A percentile compares a stretch with the other conserved stretches of the same genome.
Evolutionary conservation across 2,888 invertebrate species (phyloP).

Genomic region (Drosophila acutilabella): DNA sequence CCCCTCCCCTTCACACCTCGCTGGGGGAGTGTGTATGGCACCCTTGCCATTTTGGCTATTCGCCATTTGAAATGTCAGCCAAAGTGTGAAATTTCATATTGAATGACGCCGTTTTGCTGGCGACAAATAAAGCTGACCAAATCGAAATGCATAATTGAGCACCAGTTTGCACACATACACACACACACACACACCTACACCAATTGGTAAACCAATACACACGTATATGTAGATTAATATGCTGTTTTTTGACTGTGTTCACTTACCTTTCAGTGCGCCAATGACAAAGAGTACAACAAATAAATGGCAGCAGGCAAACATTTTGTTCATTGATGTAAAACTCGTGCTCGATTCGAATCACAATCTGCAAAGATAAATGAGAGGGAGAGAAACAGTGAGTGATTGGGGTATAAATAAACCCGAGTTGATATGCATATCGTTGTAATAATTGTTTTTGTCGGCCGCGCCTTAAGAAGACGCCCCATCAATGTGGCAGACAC

Average conservation of each 20-base stretch:
- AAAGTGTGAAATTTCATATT: conserved; percentile 79
- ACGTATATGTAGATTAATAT: conserved; percentile 2
- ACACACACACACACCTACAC: neutral
- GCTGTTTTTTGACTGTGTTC: conserved; percentile 2
- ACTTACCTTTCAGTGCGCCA: conserved; percentile 68
- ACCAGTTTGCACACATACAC: conserved; percentile 16
- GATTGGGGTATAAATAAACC: conserved; percentile 17
- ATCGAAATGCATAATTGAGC: conserved; percentile 62
- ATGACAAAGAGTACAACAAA: conserved; percentile 52
- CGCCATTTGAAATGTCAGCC: conserved; percentile 66
- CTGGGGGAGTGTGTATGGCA: neutral
- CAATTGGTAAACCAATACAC: neutral
- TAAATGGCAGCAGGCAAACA: conserved; percentile 57
- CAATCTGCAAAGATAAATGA: conserved; percentile 27
- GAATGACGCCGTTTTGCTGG: conserved; percentile 50
- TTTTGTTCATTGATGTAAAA: conserved; percentile 41
- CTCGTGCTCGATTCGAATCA: conserved; percentile 11
- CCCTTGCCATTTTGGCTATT: conserved; percentile 36
- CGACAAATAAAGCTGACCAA: conserved; percentile 69
- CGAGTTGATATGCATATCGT: conserved; percentile 27
- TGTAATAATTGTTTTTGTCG: conserved; percentile 36
- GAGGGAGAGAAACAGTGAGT: neutral
- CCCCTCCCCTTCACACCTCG: neutral
- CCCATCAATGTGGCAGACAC: conserved; percentile 43
- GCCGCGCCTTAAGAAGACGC: conserved; percentile 43